Conservation (phyloP, 2,888 invertebrate genomes). For the Andricus curvator region DNA sequence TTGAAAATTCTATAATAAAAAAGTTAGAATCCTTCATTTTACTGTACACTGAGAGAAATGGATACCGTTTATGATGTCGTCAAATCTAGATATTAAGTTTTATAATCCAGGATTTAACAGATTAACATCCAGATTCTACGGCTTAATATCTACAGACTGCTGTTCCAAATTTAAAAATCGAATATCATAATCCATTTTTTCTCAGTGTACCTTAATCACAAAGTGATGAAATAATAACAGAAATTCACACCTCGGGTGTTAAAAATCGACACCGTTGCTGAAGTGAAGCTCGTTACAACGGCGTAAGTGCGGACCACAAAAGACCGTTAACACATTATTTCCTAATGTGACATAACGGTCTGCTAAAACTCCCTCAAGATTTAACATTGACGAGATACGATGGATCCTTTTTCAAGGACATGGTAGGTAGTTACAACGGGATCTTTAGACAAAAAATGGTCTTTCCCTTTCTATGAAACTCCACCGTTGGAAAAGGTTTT, state of each 20-base stretch:
- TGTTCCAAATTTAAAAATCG: too few relatives aligned
- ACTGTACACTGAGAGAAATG: too few relatives aligned
- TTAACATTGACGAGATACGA: not conserved
- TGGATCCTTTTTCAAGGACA: conserved; percentile 50
- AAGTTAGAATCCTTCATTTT: too few relatives aligned
- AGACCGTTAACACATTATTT: conserved; percentile 75
- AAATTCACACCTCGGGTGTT: not conserved
- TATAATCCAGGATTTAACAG: too few relatives aligned
- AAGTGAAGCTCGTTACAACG: conserved; percentile 12
- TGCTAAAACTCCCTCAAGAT: conserved; percentile 48
- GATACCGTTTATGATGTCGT: too few relatives aligned
- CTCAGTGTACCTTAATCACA: too few relatives aligned
- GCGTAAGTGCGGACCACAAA: conserved; percentile 51
- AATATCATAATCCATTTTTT: too few relatives aligned
- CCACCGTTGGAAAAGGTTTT: conserved; percentile 41
- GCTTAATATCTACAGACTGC: too few relatives aligned
- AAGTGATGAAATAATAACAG: not conserved
- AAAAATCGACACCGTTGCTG: not conserved
- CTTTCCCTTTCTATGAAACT: conserved; percentile 18
- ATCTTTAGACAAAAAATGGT: conserved; percentile 46
- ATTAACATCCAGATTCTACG: too few relatives aligned
- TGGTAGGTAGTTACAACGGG: conserved; percentile 51
- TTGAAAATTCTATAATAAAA: too few relatives aligned
- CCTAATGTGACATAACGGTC: conserved; percentile 78
- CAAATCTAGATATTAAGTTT: too few relatives aligned